These are phyloP conservation scores for Heliconius aoede DNA, from an alignment of 2,888 invertebrate species.

Conservation along the genomic window DNA sequence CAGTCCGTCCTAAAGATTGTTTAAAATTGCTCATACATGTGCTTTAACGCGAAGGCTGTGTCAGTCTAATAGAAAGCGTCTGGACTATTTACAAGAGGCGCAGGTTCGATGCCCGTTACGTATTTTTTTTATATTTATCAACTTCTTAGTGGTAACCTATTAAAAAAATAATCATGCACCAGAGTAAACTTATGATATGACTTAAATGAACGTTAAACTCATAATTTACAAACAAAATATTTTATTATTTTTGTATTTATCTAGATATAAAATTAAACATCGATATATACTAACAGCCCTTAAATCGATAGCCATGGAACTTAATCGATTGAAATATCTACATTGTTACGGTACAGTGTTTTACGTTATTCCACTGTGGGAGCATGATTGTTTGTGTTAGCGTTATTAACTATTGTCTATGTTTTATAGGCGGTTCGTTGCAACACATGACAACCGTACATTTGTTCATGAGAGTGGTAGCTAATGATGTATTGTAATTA, in stretches of 20 bases:
- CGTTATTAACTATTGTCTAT: slow-evolving; percentile 59
- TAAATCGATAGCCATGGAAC: slow-evolving; percentile 46
- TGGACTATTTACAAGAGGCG: too few species aligned
- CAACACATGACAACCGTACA: slow-evolving; percentile 50
- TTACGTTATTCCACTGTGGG: slow-evolving; percentile 57
- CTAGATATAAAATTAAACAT: not conserved
- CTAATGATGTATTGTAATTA: slow-evolving; percentile 6
- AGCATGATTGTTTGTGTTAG: slow-evolving; percentile 62
- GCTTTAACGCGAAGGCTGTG: too few species aligned
- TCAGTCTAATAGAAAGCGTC: too few species aligned
- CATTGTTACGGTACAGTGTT: slow-evolving; percentile 48
- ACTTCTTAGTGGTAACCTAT: too few species aligned
- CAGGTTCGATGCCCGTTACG: too few species aligned
- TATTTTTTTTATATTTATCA: too few species aligned
- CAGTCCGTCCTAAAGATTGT: too few species aligned
- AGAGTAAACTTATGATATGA: too few species aligned
- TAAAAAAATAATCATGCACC: too few species aligned
- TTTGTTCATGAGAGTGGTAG: slow-evolving; percentile 14
- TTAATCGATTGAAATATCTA: slow-evolving; percentile 33
- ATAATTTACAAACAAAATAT: too few species aligned
- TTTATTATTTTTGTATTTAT: not conserved
- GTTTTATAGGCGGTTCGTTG: slow-evolving; percentile 60
- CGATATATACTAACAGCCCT: slow-evolving; percentile 32
- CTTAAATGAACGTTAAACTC: too few species aligned
- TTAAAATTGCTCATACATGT: too few species aligned